Evolutionary conservation across 2,113 vertebrate species (phyloP), one percentile per base, ranked within the genome.

Genomic region (Chionodraco myersi): DNA sequence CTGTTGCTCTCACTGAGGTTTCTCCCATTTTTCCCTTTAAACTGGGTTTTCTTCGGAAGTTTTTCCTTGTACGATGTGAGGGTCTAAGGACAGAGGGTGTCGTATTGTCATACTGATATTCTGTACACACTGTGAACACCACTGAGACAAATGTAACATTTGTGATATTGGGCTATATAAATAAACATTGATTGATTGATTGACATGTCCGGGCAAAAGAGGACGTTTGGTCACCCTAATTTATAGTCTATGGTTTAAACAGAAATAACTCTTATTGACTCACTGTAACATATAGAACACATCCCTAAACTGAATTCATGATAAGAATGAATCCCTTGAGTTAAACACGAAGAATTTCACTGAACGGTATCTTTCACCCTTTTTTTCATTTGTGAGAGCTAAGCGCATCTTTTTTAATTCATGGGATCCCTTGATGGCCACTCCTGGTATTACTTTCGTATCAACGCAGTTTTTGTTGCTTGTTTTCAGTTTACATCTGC

Each of bases 321-420:
- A 86, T 79, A 52, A 74, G 45, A 48, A 44, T 23, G 30, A 80
- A 44, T 12, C 64, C 13, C 82, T 26, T 54, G 61, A 79, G 68
- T 44, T 67, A 52, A 41, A 41, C 51, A 65, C 6, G 4, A 10
- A 78, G 83, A 75, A 11, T 47, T 23, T 10, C 6, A 41, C 0
- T 5, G 11, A 15, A 64, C 26, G 34, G 11, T 5, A 60, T 65
- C n/a, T 41, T 16, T 7, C 48, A 62, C 34, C 12, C 16, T 9
- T 2, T 9, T 48, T 58, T 34, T 74, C 23, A 67, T 45, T 30
- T 12, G 36, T 47, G 15, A 2, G 36, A 62, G n/a, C 44, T 57
- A 7, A 67, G 65, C 4, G 52, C 21, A 16, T 11, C 36, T 61
- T 72, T 61, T 36, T 3, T 18, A 7, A 10, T 21, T 69, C n/a